These are phyloP conservation scores for Pterois miles DNA, from an alignment of 2,797 vertebrate genomes.

Conservation along the genomic window DNA sequence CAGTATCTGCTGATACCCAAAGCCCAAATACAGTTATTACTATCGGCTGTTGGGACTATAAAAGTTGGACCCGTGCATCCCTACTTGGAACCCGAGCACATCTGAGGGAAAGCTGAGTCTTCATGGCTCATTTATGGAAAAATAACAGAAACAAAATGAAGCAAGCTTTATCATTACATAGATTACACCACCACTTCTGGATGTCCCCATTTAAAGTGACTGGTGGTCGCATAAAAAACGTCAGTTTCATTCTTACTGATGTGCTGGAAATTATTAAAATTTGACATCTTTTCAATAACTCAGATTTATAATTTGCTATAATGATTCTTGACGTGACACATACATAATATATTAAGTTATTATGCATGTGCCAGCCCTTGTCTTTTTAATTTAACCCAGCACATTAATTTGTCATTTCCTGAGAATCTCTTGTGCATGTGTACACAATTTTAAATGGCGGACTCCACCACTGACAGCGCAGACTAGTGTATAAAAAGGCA, in stretches of 20 bases:
- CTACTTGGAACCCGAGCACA: neutral
- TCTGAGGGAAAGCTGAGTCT: neutral
- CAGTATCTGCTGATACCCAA: too few species aligned
- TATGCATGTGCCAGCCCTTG: neutral
- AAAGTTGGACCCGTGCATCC: too few species aligned
- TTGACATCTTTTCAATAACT: neutral
- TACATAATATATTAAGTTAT: neutral
- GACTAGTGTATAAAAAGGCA: neutral
- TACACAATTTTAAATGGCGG: neutral
- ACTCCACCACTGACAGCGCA: neutral
- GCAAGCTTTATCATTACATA: neutral
- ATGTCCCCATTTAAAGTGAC: neutral
- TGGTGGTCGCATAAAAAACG: neutral
- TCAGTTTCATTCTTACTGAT: neutral
- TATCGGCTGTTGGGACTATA: too few species aligned
- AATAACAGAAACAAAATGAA: neutral
- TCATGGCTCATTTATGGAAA: neutral
- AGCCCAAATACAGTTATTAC: too few species aligned
- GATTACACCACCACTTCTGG: neutral
- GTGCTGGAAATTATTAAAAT: neutral
- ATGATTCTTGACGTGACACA: too few species aligned
- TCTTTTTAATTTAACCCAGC: neutral
- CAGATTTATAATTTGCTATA: rapidly evolving
- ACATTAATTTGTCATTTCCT: neutral
- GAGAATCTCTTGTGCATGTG: neutral